Percentiles rank a stretch among this genome's conserved stretches.
phyloP scores from a whole-genome alignment of 1,140 invertebrate genomes.

The Drosophila sturtevanti region DNA sequence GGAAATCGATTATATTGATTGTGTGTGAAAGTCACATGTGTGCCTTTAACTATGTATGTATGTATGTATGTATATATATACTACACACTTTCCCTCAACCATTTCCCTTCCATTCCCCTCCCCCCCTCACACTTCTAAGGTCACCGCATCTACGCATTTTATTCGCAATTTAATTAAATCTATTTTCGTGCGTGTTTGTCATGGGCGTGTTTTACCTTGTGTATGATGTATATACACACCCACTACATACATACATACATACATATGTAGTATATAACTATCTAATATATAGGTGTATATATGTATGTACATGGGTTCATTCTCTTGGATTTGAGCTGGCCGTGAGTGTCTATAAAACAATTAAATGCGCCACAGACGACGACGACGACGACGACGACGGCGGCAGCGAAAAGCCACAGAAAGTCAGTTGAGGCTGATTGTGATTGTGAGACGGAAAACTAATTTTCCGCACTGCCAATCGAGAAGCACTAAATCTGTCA shows the following conservation, averaged over 20 bases:
- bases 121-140: not conserved
- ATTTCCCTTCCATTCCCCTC: not conserved
- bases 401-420: conserved; percentile 55
- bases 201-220: conserved; percentile 69
- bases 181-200: conserved; percentile 71
- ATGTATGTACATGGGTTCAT: conserved; percentile 23
- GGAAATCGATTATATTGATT: conserved; percentile 73
- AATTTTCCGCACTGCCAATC: conserved; percentile 81
- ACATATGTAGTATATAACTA: not conserved
- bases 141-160: conserved; percentile 53
- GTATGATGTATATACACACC: conserved; percentile 41
- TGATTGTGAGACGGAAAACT: conserved; percentile 70
- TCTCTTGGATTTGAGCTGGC: conserved; percentile 24
- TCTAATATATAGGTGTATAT: conserved; percentile 1
- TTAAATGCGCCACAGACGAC: conserved; percentile 57
- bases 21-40: conserved; percentile 40
- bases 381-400: conserved; percentile 13
- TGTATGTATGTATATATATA: not conserved
- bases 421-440: conserved; percentile 61
- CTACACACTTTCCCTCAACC: not conserved
- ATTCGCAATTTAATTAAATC: conserved; percentile 80
- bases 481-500: conserved; percentile 78
- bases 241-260: conserved; percentile 21
- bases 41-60: not conserved
- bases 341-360: conserved; percentile 76